Evolutionary conservation across 2,888 invertebrate genomes (phyloP).

Genomic region (Choristoneura rosaceana): DNA sequence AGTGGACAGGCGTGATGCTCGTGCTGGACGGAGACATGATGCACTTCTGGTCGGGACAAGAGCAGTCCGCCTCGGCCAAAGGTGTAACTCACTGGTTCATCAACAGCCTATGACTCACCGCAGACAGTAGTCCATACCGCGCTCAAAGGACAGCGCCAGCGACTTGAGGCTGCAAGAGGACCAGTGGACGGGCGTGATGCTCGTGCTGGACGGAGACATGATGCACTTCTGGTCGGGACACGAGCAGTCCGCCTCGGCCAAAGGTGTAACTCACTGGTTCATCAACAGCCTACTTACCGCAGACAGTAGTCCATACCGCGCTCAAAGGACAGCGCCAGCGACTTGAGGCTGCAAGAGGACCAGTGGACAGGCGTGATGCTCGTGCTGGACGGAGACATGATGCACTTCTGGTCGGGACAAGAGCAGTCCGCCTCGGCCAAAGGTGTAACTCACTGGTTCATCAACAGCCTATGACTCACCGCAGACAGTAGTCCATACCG

Average conservation of each 20-base stretch:
- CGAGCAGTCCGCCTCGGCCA: constrained; percentile 91
- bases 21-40: constrained; percentile 99
- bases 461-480: constrained; percentile 65
- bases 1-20: constrained; percentile 92
- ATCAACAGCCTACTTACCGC: constrained; percentile 70
- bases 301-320: constrained; percentile 98
- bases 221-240: constrained; percentile 97
- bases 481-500: constrained; percentile 97
- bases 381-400: constrained; percentile 98
- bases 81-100: too few relatives aligned
- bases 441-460: too few relatives aligned
- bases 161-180: constrained; percentile 97
- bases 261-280: too few relatives aligned
- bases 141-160: constrained; percentile 94
- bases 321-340: constrained; percentile 95
- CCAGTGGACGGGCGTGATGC: constrained; percentile 94
- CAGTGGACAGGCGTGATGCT: constrained; percentile 94
- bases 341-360: constrained; percentile 97
- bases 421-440: constrained; percentile 92
- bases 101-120: constrained; percentile 67
- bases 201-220: constrained; percentile 98
- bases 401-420: constrained; percentile 95
- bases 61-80: constrained; percentile 92
- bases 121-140: constrained; percentile 98
- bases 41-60: constrained; percentile 95